These are phyloP conservation scores for Microtus montanus DNA, from an alignment of 2,113 vertebrate species.

Conservation along the genomic window DNA sequence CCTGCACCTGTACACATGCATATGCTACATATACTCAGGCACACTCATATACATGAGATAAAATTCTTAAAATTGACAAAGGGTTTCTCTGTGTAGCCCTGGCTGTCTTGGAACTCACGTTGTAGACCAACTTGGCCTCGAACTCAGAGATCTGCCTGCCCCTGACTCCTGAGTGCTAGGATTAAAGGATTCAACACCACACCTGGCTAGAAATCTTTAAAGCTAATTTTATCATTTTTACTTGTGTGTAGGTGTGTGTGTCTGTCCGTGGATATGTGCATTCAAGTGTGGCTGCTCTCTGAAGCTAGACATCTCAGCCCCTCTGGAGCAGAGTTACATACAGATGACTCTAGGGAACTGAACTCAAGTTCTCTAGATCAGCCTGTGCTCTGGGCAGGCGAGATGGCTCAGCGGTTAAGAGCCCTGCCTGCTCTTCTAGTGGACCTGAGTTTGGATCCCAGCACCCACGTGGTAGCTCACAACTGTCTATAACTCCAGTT, in stretches of 20 bases:
- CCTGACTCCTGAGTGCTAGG: background rate
- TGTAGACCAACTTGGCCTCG: too few species aligned
- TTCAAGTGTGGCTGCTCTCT: background rate
- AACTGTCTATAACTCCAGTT: background rate
- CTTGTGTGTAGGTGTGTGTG: background rate
- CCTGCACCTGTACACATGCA: background rate
- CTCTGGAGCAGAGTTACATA: background rate
- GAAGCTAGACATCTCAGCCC: background rate
- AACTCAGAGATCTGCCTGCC: too few species aligned
- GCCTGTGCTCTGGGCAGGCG: background rate
- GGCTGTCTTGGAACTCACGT: background rate
- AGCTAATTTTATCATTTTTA: background rate
- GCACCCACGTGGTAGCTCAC: background rate
- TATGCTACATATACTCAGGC: background rate
- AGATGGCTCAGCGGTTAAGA: background rate
- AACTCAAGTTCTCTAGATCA: background rate
- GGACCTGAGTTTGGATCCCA: background rate
- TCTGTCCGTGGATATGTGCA: background rate
- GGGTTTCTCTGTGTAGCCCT: background rate
- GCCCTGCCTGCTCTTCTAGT: background rate
- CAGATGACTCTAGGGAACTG: background rate
- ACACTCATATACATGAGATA: background rate
- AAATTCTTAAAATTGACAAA: background rate
- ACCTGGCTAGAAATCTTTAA: background rate
- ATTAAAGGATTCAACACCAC: background rate